Evolutionary conservation across 2,797 vertebrate genomes (phyloP), one percentile per base, ranked within the genome.

Genomic region (Vipera ursinii): DNA sequence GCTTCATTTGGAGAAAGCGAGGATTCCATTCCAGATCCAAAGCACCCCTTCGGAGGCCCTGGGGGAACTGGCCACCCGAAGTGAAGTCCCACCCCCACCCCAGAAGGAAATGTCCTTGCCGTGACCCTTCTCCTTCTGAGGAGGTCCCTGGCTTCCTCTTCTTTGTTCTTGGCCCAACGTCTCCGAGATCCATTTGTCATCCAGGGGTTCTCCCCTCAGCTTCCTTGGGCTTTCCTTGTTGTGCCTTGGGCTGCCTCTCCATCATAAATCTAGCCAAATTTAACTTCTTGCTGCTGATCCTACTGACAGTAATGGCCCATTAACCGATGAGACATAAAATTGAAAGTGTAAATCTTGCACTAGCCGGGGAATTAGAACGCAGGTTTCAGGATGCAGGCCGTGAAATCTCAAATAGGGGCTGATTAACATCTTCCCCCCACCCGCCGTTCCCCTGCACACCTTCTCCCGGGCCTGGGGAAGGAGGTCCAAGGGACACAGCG

Each of bases 221-320:
- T 93, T 56, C 86, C 57, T 91, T 91, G 92, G 69, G n/a, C 17
- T 88, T 86, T 44, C 86, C 32, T 32, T 0, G 0, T 60, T 90
- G 90, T 92, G 94, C 51, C 78, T 93, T 95, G 90, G 87, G 57
- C 85, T 93, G 85, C 91, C 94, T 93, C 89, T 92, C 55, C 61
- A 89, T 73, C 26, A 10, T 96, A 96, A 97, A 95, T 96, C 95
- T 94, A 91, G 85, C 91, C 91, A 94, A 95, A 92, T 96, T 97
- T 96, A 93, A 96, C 95, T 95, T 94, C 94, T 32, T 93, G 91
- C 94, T 89, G 86, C 96, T 92, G 93, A 96, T 96, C 94, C 95
- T 95, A 96, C 95, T 95, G 96, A 97, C 96, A 96, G 94, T 96
- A 97, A 96, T 96, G 95, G 96, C 90, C 96, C 96, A 96, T 97